Conservation (phyloP, 64 coral and sea anemone genomes). For the Trachythela sp. region DNA sequence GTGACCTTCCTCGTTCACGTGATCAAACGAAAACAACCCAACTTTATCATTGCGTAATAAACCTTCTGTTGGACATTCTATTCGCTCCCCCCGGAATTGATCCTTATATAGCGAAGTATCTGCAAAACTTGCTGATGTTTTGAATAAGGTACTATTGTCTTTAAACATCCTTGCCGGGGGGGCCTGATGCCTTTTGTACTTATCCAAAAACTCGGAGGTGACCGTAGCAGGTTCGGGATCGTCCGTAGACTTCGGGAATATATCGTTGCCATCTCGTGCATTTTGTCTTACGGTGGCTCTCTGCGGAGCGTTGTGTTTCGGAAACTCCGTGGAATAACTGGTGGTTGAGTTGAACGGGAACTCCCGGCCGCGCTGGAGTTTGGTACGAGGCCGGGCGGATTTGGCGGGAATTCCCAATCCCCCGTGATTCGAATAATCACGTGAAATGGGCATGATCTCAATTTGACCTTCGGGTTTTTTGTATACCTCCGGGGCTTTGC, state of each 20-base stretch:
- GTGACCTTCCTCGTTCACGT: constrained; percentile 75
- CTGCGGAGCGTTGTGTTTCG: constrained; percentile 41
- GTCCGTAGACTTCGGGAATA: constrained; percentile 46
- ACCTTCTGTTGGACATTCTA: constrained; percentile 53
- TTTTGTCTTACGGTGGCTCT: constrained; percentile 51
- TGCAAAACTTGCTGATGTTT: constrained; percentile 55
- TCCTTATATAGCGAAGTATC: constrained; percentile 62
- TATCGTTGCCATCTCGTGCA: constrained; percentile 67
- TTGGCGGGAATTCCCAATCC: constrained; percentile 66
- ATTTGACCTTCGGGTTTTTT: constrained; percentile 64
- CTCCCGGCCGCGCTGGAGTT: constrained; percentile 78
- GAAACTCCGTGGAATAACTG: constrained; percentile 68
- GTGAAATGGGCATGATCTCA: constrained; percentile 65
- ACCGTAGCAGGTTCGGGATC: background rate
- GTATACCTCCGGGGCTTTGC: constrained; percentile 66
- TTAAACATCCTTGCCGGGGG: constrained; percentile 69
- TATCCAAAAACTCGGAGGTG: constrained; percentile 29
- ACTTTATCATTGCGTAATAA: constrained; percentile 39
- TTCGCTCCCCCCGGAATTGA: constrained; percentile 60
- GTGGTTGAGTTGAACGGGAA: constrained; percentile 68
- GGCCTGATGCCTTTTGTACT: constrained; percentile 86
- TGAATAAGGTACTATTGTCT: constrained; percentile 80
- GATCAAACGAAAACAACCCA: constrained; percentile 55
- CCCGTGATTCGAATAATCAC: constrained; percentile 82
- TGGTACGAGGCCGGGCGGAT: constrained; percentile 73